Percentiles rank a stretch among this genome's conserved stretches.
Evolutionary conservation across 2,113 vertebrate genomes (phyloP).

Genomic region (Pogona vitticeps): DNA sequence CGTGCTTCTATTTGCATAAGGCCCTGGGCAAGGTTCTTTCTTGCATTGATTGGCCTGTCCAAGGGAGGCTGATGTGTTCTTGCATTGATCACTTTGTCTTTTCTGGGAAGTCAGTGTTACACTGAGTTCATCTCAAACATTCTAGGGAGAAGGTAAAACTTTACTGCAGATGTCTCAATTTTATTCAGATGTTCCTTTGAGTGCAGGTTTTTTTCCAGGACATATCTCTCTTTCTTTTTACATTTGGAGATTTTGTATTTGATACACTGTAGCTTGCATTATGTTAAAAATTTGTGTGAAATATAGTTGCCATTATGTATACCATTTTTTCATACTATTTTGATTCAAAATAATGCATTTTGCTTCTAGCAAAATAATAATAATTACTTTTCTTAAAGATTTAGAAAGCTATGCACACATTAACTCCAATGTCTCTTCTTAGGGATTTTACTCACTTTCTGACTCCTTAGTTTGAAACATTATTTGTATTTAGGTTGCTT

Average conservation of each 20-base stretch:
- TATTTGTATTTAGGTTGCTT: constrained; percentile 17
- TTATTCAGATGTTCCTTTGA: constrained; percentile 80
- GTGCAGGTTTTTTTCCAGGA: constrained; percentile 47
- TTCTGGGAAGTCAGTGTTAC: constrained; percentile 92
- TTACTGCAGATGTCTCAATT: constrained; percentile 82
- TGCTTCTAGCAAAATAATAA: constrained; percentile 66
- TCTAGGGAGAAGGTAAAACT: constrained; percentile 85
- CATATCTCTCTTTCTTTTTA: constrained; percentile 39
- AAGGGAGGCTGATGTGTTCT: constrained; percentile 93
- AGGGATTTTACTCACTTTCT: constrained; percentile 35
- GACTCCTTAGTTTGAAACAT: constrained; percentile 26
- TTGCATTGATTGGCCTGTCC: constrained; percentile 99
- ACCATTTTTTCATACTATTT: constrained; percentile 62
- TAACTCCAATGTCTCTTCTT: constrained; percentile 48
- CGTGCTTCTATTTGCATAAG: constrained; percentile 99
- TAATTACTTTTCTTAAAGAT: constrained; percentile 66
- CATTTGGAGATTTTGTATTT: constrained; percentile 55
- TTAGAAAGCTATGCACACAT: constrained; percentile 49
- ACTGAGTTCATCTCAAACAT: constrained; percentile 91
- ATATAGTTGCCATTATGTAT: constrained; percentile 55
- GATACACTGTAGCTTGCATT: constrained; percentile 33
- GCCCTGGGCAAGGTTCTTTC: constrained; percentile 99
- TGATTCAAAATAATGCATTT: constrained; percentile 66
- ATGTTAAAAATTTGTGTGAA: constrained; percentile 55
- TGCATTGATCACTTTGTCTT: constrained; percentile 96